A percentile compares a stretch with the other conserved stretches of the same genome.
phyloP scores from a whole-genome alignment of 1,140 invertebrate genomes.

The Drosophila mojavensis region DNA sequence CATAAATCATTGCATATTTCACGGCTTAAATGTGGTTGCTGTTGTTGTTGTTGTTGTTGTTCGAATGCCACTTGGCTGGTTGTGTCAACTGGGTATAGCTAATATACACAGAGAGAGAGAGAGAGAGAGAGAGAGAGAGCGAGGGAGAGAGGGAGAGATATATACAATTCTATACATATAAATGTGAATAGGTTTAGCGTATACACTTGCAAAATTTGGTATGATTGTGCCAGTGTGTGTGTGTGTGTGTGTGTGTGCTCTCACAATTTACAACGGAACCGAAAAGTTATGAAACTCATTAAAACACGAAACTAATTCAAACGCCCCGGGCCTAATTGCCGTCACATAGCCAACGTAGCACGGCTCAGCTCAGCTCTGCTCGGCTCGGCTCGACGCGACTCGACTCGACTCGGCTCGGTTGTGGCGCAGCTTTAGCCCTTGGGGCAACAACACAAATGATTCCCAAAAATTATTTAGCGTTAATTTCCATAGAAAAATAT shows the following conservation, averaged over 20 bases:
- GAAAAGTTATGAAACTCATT: slow-evolving; percentile 83
- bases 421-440: slow-evolving; percentile 12
- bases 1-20: slow-evolving; percentile 40
- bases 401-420: too few relatives aligned
- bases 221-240: slow-evolving; percentile 19
- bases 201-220: slow-evolving; percentile 10
- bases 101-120: slow-evolving; percentile 24
- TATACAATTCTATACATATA: background rate
- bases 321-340: slow-evolving; percentile 80
- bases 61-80: slow-evolving; percentile 53
- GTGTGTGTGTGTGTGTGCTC: slow-evolving; percentile 41
- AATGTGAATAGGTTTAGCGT: slow-evolving; percentile 3
- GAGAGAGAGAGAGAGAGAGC: too few relatives aligned
- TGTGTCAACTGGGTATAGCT: slow-evolving; percentile 71
- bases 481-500: slow-evolving; percentile 82
- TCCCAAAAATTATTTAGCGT: slow-evolving; percentile 79
- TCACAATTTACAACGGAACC: slow-evolving; percentile 79
- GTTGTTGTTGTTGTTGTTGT: slow-evolving; percentile 26
- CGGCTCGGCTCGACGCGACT: too few relatives aligned
- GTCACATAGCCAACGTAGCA: slow-evolving; percentile 56
- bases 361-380: too few relatives aligned
- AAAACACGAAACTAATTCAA: slow-evolving; percentile 82
- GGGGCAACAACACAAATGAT: slow-evolving; percentile 66
- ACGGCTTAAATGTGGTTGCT: slow-evolving; percentile 36
- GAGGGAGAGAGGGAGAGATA: too few relatives aligned